Percentiles rank a stretch among this genome's conserved stretches.
phyloP scores from a whole-genome alignment of 2,113 vertebrate genomes.

The Orycteropus afer region DNA sequence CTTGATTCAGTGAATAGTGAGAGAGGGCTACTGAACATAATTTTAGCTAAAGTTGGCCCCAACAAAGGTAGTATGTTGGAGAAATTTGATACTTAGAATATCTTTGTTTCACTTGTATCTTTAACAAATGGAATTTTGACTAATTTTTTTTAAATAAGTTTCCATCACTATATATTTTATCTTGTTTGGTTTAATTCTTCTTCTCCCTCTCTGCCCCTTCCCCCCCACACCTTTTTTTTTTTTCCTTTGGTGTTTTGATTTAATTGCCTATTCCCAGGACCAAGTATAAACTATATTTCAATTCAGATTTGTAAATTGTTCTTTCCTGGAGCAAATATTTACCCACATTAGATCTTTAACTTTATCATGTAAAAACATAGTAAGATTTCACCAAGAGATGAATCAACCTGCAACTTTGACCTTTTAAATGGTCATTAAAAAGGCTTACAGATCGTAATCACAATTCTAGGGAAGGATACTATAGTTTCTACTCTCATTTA shows the following conservation, averaged over 20 bases:
- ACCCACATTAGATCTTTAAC: background rate
- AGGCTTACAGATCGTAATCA: background rate
- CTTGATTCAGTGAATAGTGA: background rate
- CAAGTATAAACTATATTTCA: background rate
- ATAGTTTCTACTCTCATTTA: constrained; percentile 30
- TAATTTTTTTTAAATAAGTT: background rate
- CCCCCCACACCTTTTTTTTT: too few relatives aligned
- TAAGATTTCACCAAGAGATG: background rate
- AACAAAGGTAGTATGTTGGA: background rate
- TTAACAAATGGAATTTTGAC: background rate
- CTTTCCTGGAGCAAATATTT: constrained; percentile 27
- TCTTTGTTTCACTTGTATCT: background rate
- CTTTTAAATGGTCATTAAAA: constrained; percentile 26
- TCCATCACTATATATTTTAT: background rate
- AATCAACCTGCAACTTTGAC: background rate
- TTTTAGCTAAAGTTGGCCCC: background rate
- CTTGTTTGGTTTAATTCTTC: background rate
- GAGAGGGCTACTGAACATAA: background rate
- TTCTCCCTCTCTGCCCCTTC: too few relatives aligned
- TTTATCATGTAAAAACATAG: background rate
- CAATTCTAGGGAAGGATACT: background rate
- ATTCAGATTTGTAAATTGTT: background rate
- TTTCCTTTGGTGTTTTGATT: too few relatives aligned
- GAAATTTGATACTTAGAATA: background rate
- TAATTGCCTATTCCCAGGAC: background rate